Percentiles rank a stretch among this genome's conserved stretches.
phyloP scores from a whole-genome alignment of 2,113 vertebrate species.

The Neomonachus schauinslandi region DNA sequence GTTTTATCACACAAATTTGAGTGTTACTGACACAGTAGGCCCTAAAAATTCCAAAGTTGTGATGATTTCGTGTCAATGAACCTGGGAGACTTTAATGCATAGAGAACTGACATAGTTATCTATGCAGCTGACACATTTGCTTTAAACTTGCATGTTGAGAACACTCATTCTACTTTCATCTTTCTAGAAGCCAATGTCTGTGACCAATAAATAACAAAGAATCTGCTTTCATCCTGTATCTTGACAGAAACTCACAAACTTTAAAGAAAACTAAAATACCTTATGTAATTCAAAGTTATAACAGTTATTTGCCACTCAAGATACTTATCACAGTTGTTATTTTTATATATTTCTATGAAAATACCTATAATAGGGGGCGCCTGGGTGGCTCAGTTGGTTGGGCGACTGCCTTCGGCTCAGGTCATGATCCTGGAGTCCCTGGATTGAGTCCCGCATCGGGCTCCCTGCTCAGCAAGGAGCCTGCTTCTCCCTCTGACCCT shows the following conservation, averaged over 20 bases:
- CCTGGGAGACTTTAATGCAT: neutral
- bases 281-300: neutral
- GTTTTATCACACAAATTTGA: neutral
- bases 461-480: too few species aligned
- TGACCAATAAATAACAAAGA: neutral
- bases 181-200: neutral
- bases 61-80: rapidly evolving
- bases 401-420: too few species aligned
- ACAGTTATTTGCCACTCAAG: neutral
- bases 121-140: neutral
- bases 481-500: too few species aligned
- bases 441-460: too few species aligned
- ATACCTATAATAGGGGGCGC: neutral
- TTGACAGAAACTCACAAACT: neutral
- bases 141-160: conserved; percentile 44
- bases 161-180: neutral
- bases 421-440: too few species aligned
- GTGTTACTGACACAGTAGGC: neutral
- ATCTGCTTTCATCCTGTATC: neutral
- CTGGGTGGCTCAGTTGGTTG: too few species aligned
- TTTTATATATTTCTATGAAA: neutral
- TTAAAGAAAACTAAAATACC: neutral
- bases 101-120: neutral
- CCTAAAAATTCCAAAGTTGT: neutral
- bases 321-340: neutral